Evolutionary conservation across 2,888 invertebrate genomes (phyloP), one percentile per base, ranked within the genome.

Genomic region (Caprella mutica): DNA sequence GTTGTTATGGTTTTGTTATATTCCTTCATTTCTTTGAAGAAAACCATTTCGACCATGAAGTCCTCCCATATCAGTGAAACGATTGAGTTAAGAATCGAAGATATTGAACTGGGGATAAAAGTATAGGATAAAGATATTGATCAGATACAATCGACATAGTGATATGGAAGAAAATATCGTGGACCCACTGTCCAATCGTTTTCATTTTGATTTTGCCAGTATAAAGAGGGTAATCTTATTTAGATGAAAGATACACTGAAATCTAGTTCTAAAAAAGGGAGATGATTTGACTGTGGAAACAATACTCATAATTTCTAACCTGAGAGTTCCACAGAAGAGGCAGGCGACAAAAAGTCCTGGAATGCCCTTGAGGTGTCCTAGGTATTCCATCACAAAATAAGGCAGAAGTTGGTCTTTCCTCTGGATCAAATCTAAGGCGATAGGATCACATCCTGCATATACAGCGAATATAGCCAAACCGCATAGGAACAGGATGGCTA

Each of bases 1-100:
- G 86, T 85, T 43, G 81, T 70, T 46, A 77, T 77, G 17, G 85
- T 72, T 68, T 77, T 76, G 58, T 51, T 43, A 8, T 12, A 21
- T 6, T 59, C 51, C 3, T 58, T 40, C 65, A 65, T 65, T 3
- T 30, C 57, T 12, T 61, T 17, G 46, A 67, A 56, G 23, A 12
- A 9, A 0, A 29, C 12, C 17, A 51, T 8, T 17, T 51, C 21
- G 0, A 83, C 80, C 5, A 89, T 74, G 70, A 90, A 90, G 72
- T 90, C 90, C 70, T 90, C 89, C 81, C 86, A 90, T 8, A 86
- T 83, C 1, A 89, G 89, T 0, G 89, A 88, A 0, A 88, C 84
- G 65, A 89, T 71, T 0, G 89, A 88, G 72, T 89, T 89, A 42
- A 89, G 77, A 71, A 85, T 21, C 3, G 56, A 56, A 9, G 56